Percentiles rank a stretch among this genome's conserved stretches.
Conservation (phyloP, 2,888 invertebrate species). For the Ophioninae sp. region DNA sequence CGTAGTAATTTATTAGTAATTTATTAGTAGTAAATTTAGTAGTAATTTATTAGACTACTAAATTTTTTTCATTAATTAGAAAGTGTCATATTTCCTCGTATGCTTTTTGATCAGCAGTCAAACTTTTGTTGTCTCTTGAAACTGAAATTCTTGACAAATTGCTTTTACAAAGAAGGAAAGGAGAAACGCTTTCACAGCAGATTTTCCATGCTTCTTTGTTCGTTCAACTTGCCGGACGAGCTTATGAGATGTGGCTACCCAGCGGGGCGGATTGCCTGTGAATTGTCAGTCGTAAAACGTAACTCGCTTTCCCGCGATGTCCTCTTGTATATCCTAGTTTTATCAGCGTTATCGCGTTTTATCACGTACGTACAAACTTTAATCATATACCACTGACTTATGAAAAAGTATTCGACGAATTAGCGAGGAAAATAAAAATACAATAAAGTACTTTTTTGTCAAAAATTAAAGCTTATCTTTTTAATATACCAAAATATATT, state of each 20-base stretch:
- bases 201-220: conserved; percentile 24
- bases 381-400: neutral
- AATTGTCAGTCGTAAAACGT: conserved; percentile 69
- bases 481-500: too few species aligned
- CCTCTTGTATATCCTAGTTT: conserved; percentile 26
- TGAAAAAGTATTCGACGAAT: neutral
- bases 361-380: neutral
- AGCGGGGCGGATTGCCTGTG: conserved; percentile 56
- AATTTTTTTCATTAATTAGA: too few species aligned
- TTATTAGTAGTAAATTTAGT: too few species aligned
- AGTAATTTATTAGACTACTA: too few species aligned
- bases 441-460: too few species aligned
- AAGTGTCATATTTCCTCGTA: too few species aligned
- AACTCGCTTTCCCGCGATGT: conserved; percentile 49
- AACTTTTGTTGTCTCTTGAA: conserved; percentile 1
- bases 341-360: conserved; percentile 14
- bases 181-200: conserved; percentile 13
- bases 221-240: conserved; percentile 18
- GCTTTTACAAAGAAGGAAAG: conserved; percentile 20
- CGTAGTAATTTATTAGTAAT: too few species aligned
- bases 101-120: conserved; percentile 25
- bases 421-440: neutral
- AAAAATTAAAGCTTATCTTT: neutral
- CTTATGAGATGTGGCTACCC: conserved; percentile 33
- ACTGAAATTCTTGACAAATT: conserved; percentile 23